phyloP scores from a whole-genome alignment of 2,888 invertebrate genomes.

The Phortica magna region DNA sequence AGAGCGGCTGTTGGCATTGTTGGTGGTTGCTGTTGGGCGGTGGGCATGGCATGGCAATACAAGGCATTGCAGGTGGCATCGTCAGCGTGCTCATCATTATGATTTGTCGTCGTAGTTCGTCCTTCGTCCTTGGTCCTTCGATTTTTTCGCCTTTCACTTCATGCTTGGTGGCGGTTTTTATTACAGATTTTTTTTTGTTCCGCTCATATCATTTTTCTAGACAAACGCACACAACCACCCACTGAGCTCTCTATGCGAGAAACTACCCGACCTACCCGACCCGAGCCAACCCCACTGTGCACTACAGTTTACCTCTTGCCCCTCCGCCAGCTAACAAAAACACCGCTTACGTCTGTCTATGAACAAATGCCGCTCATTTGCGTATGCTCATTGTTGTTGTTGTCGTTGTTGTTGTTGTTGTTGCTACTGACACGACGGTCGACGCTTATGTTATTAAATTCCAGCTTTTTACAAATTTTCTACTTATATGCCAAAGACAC shows the following conservation, averaged over 20 bases:
- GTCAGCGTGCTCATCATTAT: background rate
- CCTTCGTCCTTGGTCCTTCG: background rate
- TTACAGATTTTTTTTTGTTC: background rate
- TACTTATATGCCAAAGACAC: conserved; percentile 32
- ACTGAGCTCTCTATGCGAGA: no score
- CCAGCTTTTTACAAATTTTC: conserved; percentile 38
- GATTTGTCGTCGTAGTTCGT: background rate
- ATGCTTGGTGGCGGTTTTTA: background rate
- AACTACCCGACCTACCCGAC: no score
- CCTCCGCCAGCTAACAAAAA: background rate
- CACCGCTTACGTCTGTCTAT: background rate
- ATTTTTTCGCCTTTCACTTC: background rate
- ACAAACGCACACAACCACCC: background rate
- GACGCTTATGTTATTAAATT: conserved; percentile 39
- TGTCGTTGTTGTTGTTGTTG: conserved; percentile 41
- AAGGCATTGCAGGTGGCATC: background rate
- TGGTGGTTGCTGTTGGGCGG: conserved; percentile 3
- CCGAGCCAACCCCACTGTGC: background rate
- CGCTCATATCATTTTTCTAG: no score
- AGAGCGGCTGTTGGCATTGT: conserved; percentile 18
- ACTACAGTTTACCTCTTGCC: background rate
- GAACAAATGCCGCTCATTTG: conserved; percentile 16
- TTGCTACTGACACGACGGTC: background rate
- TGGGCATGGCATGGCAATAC: background rate
- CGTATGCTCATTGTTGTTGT: conserved; percentile 34